Conservation (phyloP, 2,888 invertebrate species). For the Prosapia bicincta region DNA sequence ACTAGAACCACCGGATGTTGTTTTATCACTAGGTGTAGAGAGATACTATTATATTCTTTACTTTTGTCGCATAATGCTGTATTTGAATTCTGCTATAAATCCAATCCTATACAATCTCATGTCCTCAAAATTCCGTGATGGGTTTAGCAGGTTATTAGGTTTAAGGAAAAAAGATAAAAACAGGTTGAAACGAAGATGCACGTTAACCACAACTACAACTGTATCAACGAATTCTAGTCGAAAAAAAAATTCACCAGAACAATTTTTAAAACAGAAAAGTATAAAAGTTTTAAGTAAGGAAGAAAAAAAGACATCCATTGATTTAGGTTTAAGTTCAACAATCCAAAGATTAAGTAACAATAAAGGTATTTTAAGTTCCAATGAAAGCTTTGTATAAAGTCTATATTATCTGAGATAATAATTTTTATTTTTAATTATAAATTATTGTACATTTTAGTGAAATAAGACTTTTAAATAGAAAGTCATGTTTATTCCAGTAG, state of each 20-base stretch:
- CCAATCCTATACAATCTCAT: slow-evolving; percentile 90
- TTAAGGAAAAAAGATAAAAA: slow-evolving; percentile 47
- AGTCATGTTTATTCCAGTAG: no score
- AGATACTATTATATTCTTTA: slow-evolving; percentile 78
- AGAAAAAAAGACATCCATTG: slow-evolving; percentile 26
- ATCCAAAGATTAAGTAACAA: slow-evolving; percentile 20
- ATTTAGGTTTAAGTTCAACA: slow-evolving; percentile 15
- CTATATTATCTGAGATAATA: no score
- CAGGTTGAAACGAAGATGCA: slow-evolving; percentile 61
- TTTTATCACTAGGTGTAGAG: slow-evolving; percentile 67
- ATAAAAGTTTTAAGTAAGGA: slow-evolving; percentile 36
- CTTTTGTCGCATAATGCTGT: slow-evolving; percentile 82
- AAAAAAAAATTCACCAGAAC: slow-evolving; percentile 31
- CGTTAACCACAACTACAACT: slow-evolving; percentile 62
- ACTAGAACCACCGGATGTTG: slow-evolving; percentile 64
- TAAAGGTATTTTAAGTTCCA: slow-evolving; percentile 22
- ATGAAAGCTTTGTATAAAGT: slow-evolving; percentile 27
- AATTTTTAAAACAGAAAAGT: slow-evolving; percentile 35
- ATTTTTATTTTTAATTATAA: no score
- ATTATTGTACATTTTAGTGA: no score
- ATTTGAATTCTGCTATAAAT: slow-evolving; percentile 86
- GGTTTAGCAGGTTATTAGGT: slow-evolving; percentile 55
- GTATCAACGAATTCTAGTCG: slow-evolving; percentile 43
- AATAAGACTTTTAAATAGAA: no score
- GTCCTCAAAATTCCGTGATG: slow-evolving; percentile 85